Base-by-base conservation (phyloP, 2,113 vertebrate species). In the Takifugu flavidus region DNA sequence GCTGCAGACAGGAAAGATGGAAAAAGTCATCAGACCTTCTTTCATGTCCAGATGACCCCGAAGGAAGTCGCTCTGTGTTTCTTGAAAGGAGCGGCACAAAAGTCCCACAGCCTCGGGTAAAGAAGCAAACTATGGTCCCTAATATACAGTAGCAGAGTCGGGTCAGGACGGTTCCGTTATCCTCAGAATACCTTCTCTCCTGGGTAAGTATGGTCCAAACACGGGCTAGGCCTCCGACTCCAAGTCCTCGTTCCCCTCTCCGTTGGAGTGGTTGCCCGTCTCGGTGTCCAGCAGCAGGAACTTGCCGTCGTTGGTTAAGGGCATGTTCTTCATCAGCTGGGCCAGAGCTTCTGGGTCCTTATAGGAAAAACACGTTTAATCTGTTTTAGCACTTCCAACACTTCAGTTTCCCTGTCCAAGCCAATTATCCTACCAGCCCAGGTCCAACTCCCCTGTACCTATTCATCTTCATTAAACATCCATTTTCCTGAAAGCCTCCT, bases 331-430 rank as follows among this genome's bases (percentile, higher is more conserved):
- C 93, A 98, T 95, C 14, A 99, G 89, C 66, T 94, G 88, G 29
- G 94, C 95, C 82, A 98, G 65, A 4, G 96, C 94, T 74, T 94
- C 94, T 4, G 97, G 97, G 66, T 99, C 94, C 97, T 99, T 72
- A 2, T 13, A 14, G 1, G 28, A 46, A 31, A 25, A 58, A 15
- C 27, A 25, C 0, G n/a, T 12, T 49, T 2, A 13, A n/a, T 11
- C 34, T 39, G 7, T 39, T 8, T 39, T 10, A 39, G 2, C 34
- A 10, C 34, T 11, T 39, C 34, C 34, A 39, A 10, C 3, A 0
- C 13, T 4, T 15, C 4, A n/a, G n/a, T n/a, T 5, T 47, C n/a
- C 4, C 45, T 15, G 13, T 15, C 45, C 13, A 47, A 47, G 13
- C n/a, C 13, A 47, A n/a, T n/a, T 15, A 13, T 45, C 44, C 12